These are phyloP conservation scores for Rhodeus uyekii DNA, from an alignment of 2,797 vertebrate species.

Conservation along the genomic window DNA sequence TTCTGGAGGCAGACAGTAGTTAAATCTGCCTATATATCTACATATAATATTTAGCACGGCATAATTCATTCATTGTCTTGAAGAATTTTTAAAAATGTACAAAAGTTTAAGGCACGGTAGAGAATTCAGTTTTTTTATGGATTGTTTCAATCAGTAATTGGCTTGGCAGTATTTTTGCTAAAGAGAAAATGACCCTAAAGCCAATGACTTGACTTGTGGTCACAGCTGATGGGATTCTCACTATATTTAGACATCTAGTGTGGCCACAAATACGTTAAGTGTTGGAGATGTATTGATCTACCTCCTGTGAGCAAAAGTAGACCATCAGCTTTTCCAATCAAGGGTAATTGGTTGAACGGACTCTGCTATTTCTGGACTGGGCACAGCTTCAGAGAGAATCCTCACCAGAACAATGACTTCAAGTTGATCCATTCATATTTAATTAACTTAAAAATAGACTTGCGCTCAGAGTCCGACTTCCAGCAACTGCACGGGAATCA, in stretches of 20 bases:
- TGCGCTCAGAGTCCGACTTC: not conserved
- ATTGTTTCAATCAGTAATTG: not conserved
- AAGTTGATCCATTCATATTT: slow-evolving; percentile 4
- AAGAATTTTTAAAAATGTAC: not conserved
- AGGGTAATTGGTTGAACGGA: not conserved
- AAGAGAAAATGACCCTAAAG: not conserved
- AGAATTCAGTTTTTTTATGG: not conserved
- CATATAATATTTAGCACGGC: not conserved
- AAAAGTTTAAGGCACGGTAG: not conserved
- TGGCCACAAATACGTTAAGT: not conserved
- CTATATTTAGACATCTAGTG: not conserved
- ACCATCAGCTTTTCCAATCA: not conserved
- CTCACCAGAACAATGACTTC: not conserved
- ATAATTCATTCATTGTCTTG: not conserved
- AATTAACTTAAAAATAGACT: not conserved
- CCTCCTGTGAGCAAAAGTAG: not conserved
- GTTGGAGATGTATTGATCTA: not conserved
- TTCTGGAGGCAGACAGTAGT: not conserved
- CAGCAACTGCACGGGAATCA: not conserved
- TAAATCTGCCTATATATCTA: not conserved
- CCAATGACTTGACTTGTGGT: no score
- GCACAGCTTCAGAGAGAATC: not conserved
- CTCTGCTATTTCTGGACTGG: not conserved
- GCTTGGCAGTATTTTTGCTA: not conserved
- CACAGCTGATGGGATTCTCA: not conserved